phyloP scores from a whole-genome alignment of 2,888 invertebrate genomes.

The Notodonta dromedarius region DNA sequence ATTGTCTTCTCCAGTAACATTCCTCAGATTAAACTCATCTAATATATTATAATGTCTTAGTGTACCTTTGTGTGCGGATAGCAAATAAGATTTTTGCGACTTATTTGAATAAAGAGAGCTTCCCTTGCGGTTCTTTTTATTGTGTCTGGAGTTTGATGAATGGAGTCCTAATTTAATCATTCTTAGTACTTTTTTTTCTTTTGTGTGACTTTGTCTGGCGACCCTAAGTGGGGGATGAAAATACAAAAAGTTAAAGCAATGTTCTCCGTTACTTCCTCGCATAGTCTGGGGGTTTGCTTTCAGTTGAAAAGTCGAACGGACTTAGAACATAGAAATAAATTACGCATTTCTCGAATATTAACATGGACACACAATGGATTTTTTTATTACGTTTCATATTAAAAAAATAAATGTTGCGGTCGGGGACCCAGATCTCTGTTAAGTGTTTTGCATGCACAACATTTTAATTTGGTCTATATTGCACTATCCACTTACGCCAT shows the following conservation, averaged over 20 bases:
- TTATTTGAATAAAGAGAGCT: conserved; percentile 1
- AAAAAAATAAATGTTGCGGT: too few relatives aligned
- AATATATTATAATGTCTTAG: background rate
- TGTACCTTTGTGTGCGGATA: background rate
- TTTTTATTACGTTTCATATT: too few relatives aligned
- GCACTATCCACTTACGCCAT: too few relatives aligned
- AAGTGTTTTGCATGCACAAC: too few relatives aligned
- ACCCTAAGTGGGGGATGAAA: background rate
- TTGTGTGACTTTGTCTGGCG: background rate
- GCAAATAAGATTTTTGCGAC: background rate
- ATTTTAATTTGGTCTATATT: too few relatives aligned
- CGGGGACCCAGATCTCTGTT: too few relatives aligned
- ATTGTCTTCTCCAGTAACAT: background rate
- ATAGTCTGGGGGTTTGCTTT: background rate
- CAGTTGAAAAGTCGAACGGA: background rate
- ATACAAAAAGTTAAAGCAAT: conserved; percentile 3
- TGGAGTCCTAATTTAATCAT: conserved; percentile 7
- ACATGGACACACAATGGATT: too few relatives aligned
- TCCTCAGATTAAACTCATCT: background rate
- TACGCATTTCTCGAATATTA: too few relatives aligned
- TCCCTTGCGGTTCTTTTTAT: background rate
- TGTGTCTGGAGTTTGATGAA: conserved; percentile 6
- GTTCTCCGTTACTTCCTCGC: background rate
- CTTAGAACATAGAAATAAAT: too few relatives aligned
- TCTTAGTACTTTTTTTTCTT: conserved; percentile 1